Percentiles rank a stretch among this genome's conserved stretches.
These are phyloP conservation scores for Cydia strobilella DNA, from an alignment of 1,140 invertebrate genomes.

Conservation along the genomic window DNA sequence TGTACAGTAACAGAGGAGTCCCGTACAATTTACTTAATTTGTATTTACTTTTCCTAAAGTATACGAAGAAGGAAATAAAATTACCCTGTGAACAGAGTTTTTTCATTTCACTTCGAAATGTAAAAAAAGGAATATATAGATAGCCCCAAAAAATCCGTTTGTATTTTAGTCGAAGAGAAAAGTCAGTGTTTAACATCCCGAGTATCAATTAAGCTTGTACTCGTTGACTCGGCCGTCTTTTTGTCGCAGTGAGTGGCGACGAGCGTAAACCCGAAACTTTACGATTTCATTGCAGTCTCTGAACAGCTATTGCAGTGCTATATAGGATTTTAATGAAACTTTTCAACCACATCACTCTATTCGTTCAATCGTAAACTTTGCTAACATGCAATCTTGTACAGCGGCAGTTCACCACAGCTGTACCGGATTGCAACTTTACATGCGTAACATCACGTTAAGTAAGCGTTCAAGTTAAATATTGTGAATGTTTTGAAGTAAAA, in stretches of 20 bases:
- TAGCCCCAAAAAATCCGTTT: conserved; percentile 6
- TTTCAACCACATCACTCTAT: conserved; percentile 21
- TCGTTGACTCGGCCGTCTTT: conserved; percentile 3
- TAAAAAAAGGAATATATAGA: conserved; percentile 28
- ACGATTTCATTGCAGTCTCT: conserved; percentile 16
- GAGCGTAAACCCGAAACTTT: conserved; percentile 5
- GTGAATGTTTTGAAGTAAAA: conserved; percentile 4
- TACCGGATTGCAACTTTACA: conserved; percentile 5
- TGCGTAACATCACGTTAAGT: conserved; percentile 18
- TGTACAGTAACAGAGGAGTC: conserved; percentile 12
- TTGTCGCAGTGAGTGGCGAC: conserved; percentile 15
- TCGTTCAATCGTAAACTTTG: conserved; percentile 17
- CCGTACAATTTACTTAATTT: conserved; percentile 28
- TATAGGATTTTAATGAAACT: conserved; percentile 11
- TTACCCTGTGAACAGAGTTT: conserved; percentile 24
- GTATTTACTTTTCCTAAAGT: conserved; percentile 24
- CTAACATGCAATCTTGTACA: conserved; percentile 23
- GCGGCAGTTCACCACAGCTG: conserved; percentile 11
- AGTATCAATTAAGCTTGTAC: conserved; percentile 27
- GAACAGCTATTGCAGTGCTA: background rate
- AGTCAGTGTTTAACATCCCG: conserved; percentile 16
- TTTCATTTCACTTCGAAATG: conserved; percentile 25
- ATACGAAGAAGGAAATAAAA: conserved; percentile 26
- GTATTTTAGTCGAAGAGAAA: background rate
- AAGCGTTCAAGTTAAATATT: conserved; percentile 22